These are phyloP conservation scores for Ammodramus savannarum DNA, from an alignment of 2,113 vertebrate species.

Conservation along the genomic window DNA sequence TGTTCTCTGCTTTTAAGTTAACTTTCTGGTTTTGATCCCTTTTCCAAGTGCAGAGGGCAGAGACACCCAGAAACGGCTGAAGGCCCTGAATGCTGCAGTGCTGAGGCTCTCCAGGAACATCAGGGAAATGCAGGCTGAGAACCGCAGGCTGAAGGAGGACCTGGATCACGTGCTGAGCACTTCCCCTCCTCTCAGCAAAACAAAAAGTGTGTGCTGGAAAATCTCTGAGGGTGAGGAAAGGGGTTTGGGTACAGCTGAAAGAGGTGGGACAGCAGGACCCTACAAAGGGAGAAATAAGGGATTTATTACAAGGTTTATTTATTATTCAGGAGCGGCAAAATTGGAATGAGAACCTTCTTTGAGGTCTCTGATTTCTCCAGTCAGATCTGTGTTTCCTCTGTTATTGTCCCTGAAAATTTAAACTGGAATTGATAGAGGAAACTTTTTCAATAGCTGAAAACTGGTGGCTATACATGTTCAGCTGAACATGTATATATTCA, in stretches of 20 bases:
- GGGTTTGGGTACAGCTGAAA: neutral
- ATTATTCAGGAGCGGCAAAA: neutral
- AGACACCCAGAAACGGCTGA: slow-evolving; percentile 76
- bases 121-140: slow-evolving; percentile 85
- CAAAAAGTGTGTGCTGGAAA: slow-evolving; percentile 71
- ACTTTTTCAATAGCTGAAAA: neutral
- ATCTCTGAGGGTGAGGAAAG: accelerated
- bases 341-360: neutral
- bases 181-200: slow-evolving; percentile 60
- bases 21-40: neutral
- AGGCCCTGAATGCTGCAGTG: slow-evolving; percentile 76
- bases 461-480: no score
- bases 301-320: neutral
- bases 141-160: slow-evolving; percentile 80
- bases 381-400: neutral
- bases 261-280: neutral
- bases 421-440: neutral
- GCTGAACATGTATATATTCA: no score
- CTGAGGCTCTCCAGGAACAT: slow-evolving; percentile 80
- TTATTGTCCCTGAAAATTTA: neutral
- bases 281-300: neutral
- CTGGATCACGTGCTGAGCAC: slow-evolving; percentile 71
- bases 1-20: neutral
- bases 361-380: neutral
- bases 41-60: slow-evolving; percentile 73